A percentile compares a stretch with the other conserved stretches of the same genome.
Conservation (phyloP, 2,113 vertebrate species). For the Rousettus leschenaultii region DNA sequence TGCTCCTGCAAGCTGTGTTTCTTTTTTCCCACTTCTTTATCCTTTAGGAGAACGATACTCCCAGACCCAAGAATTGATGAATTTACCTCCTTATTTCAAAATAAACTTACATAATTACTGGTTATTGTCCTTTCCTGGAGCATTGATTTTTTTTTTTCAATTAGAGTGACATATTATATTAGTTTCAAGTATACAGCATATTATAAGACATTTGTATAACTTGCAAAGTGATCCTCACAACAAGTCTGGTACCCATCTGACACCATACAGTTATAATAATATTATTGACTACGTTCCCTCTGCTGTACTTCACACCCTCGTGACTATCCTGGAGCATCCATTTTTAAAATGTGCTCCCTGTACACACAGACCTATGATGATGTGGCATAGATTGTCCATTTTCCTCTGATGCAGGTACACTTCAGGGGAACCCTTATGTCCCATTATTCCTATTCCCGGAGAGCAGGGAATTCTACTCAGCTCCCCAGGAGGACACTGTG, state of each 20-base stretch:
- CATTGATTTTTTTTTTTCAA: background rate
- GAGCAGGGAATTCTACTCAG: background rate
- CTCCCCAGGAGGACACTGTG: background rate
- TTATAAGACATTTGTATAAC: background rate
- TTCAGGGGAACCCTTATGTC: background rate
- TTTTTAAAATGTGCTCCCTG: background rate
- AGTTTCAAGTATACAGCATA: background rate
- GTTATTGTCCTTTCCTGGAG: background rate
- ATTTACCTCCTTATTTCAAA: background rate
- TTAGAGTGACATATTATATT: background rate
- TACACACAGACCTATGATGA: too few species aligned
- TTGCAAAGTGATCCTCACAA: background rate
- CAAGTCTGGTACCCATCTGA: background rate
- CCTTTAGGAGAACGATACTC: background rate
- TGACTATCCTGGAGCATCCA: background rate
- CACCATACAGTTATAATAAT: background rate
- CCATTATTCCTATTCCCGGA: background rate
- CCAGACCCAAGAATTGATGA: background rate
- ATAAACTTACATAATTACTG: background rate
- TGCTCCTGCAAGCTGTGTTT: background rate
- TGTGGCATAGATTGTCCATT: background rate
- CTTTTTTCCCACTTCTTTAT: background rate
- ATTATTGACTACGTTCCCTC: background rate
- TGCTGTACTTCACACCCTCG: background rate
- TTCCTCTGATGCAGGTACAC: background rate